Percentiles rank a stretch among this genome's conserved stretches.
Evolutionary conservation across 2,113 vertebrate genomes (phyloP).

Genomic region (Motacilla tschutschensis): DNA sequence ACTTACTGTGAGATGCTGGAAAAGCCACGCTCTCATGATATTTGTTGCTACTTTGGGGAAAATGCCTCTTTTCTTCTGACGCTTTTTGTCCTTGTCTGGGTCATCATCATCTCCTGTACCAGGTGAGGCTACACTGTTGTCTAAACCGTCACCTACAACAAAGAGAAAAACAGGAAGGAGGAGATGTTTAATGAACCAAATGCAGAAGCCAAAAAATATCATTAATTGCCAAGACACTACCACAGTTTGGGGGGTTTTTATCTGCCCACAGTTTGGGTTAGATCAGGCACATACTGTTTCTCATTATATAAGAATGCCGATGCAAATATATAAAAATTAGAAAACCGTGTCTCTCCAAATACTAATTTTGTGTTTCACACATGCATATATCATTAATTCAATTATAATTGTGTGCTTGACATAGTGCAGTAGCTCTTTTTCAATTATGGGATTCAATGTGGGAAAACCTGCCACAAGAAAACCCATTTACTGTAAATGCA

Average conservation of each 20-base stretch:
- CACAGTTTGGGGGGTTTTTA: constrained; percentile 41
- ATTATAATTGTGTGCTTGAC: constrained; percentile 87
- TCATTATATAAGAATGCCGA: constrained; percentile 69
- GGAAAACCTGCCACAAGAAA: constrained; percentile 70
- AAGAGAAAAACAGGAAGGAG: constrained; percentile 60
- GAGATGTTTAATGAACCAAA: constrained; percentile 66
- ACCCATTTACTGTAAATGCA: constrained; percentile 70
- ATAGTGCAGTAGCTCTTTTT: constrained; percentile 80
- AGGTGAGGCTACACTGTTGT: constrained; percentile 98
- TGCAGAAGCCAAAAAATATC: constrained; percentile 48
- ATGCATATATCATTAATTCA: constrained; percentile 87
- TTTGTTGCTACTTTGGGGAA: constrained; percentile 99
- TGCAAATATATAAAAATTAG: constrained; percentile 77
- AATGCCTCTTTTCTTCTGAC: constrained; percentile 98
- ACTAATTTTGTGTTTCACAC: constrained; percentile 76
- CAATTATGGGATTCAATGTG: constrained; percentile 73
- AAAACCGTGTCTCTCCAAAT: constrained; percentile 78
- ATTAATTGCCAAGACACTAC: constrained; percentile 59
- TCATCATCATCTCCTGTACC: constrained; percentile 98
- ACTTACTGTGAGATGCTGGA: constrained; percentile 99
- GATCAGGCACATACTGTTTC: constrained; percentile 63
- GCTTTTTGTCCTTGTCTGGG: constrained; percentile 98
- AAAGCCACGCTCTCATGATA: constrained; percentile 99
- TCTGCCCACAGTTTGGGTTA: constrained; percentile 26
- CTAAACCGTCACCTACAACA: constrained; percentile 93